Evolutionary conservation across 2,113 vertebrate species (phyloP).

Genomic region (Zosterops pallidus): DNA sequence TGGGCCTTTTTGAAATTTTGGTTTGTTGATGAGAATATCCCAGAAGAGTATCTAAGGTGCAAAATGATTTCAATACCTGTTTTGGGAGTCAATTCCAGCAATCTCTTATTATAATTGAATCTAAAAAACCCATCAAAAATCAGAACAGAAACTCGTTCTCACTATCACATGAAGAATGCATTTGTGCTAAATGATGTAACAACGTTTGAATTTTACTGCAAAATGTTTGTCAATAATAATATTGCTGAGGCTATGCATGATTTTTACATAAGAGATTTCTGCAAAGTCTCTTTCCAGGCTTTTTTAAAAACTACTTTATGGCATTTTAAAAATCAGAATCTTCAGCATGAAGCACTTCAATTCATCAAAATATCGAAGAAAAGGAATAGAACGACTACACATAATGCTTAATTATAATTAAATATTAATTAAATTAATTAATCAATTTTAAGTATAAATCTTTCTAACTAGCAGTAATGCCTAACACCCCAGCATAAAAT

Average conservation of each 20-base stretch:
- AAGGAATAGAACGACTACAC: constrained; percentile 5
- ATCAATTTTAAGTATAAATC: constrained; percentile 71
- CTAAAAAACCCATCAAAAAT: background rate
- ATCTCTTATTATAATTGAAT: background rate
- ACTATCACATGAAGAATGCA: background rate
- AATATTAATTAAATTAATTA: constrained; percentile 69
- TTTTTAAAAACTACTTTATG: background rate
- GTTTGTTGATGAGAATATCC: background rate
- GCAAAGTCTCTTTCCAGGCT: background rate
- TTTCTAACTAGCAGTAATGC: constrained; percentile 65
- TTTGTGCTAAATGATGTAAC: background rate
- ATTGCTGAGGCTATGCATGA: background rate
- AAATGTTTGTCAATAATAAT: background rate
- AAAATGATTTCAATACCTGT: background rate
- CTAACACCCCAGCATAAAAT: constrained; percentile 46
- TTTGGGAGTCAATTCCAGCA: background rate
- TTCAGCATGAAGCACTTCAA: background rate
- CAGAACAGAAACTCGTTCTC: background rate
- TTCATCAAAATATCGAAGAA: constrained; percentile 29
- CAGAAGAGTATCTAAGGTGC: background rate
- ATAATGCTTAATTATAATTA: constrained; percentile 70
- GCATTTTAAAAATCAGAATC: background rate
- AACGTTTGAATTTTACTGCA: background rate
- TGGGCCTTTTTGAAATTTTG: background rate
- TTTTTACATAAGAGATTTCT: background rate